These are phyloP conservation scores for Xestia rhomboidea DNA, from an alignment of 2,888 invertebrate species.

Conservation along the genomic window DNA sequence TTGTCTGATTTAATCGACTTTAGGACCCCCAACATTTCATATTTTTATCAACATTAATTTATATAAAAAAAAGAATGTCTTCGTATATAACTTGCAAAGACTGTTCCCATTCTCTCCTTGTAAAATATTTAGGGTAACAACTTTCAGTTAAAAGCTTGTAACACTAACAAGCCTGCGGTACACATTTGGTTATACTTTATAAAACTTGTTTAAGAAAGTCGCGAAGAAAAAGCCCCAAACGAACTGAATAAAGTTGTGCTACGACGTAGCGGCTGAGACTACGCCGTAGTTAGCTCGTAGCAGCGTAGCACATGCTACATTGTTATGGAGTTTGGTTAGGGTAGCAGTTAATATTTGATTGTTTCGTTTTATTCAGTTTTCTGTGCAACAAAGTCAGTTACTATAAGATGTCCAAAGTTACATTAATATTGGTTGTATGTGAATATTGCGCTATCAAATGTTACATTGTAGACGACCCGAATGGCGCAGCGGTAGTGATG, in stretches of 20 bases:
- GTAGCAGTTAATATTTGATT: constrained; percentile 32
- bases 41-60: not conserved
- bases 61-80: not conserved
- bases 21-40: not conserved
- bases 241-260: constrained; percentile 63
- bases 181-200: constrained; percentile 39
- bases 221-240: constrained; percentile 57
- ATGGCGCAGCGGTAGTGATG: too few relatives aligned
- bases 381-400: not conserved
- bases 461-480: too few relatives aligned
- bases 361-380: constrained; percentile 9
- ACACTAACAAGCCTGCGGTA: constrained; percentile 31
- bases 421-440: not conserved
- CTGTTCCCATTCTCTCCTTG: not conserved
- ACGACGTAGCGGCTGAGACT: constrained; percentile 40
- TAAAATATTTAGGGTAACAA: constrained; percentile 18
- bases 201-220: constrained; percentile 49
- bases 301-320: constrained; percentile 48
- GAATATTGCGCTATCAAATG: too few relatives aligned
- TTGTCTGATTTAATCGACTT: not conserved
- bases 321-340: constrained; percentile 46
- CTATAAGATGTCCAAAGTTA: not conserved
- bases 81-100: constrained; percentile 19
- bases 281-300: constrained; percentile 55
- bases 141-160: constrained; percentile 22